phyloP scores from a whole-genome alignment of 2,888 invertebrate species.

The Crematogaster levior region DNA sequence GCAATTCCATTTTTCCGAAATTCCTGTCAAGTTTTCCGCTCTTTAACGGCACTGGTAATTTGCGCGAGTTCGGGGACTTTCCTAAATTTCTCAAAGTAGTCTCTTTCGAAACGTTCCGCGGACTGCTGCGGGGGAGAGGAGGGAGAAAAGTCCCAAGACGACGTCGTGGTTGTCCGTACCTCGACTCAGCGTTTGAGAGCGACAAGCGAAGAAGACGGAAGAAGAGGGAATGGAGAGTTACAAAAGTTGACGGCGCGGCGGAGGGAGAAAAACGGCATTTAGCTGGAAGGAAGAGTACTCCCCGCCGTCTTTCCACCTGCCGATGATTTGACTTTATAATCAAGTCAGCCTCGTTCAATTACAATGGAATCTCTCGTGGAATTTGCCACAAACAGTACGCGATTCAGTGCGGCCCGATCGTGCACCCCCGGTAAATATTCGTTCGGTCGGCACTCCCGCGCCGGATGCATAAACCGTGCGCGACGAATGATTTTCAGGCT shows the following conservation, averaged over 20 bases:
- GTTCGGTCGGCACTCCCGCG: constrained; percentile 29
- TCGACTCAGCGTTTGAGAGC: not conserved
- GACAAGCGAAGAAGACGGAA: constrained; percentile 17
- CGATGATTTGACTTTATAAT: constrained; percentile 77
- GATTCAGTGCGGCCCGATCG: constrained; percentile 57
- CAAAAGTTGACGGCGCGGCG: not conserved
- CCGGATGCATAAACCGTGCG: constrained; percentile 39
- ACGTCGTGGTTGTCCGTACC: constrained; percentile 13
- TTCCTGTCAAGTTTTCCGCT: constrained; percentile 15
- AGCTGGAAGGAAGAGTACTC: constrained; percentile 13
- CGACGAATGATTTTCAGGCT: constrained; percentile 58
- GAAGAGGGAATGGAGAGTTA: not conserved
- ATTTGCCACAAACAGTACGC: constrained; percentile 66
- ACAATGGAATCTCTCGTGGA: constrained; percentile 69
- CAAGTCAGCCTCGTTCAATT: constrained; percentile 72
- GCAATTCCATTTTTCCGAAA: constrained; percentile 26
- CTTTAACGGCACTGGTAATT: constrained; percentile 23
- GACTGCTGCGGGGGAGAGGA: not conserved
- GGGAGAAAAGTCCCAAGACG: not conserved
- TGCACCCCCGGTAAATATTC: constrained; percentile 58
- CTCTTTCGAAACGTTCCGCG: not conserved
- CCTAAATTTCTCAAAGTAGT: constrained; percentile 21
- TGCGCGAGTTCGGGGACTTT: not conserved
- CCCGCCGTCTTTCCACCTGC: constrained; percentile 10
- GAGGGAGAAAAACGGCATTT: constrained; percentile 29